Base-by-base conservation (phyloP, 2,888 invertebrate genomes). In the Mesoligia furuncula region DNA sequence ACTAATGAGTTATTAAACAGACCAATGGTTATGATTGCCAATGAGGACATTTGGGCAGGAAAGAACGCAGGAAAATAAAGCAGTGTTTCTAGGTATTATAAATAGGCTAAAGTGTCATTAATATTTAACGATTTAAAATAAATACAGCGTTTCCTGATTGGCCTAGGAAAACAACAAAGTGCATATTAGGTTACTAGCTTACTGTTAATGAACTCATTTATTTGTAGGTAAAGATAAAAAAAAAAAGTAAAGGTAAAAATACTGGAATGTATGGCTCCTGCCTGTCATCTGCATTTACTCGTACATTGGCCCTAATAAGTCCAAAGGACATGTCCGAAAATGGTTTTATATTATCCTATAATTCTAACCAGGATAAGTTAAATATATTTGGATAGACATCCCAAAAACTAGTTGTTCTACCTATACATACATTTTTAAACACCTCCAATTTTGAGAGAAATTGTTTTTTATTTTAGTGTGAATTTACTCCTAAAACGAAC, bases 31-130 rank as follows among this genome's bases (percentile, higher is more conserved):
- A 36, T 20, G 64, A 85, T 71, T 71, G 59, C 42, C 78, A 45
- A 85, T 69, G 51, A 81, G 83, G 71, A 85, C 62, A 74, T 85
- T 66, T 73, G 68, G 24, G 68, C 27, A 74, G 71, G 68, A 81
- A 76, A 39, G 61, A 24, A 64, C 17, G 77, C 79, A 77, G 81
- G 77, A 73, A 77, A 83, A 83, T 61, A 11, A n/a, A 45, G 31
- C 57, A n/a, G 57, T 59, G 31, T 59, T 77, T 54, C 77, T 85
- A 65, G 31, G 17, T 64, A 66, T 71, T 68, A 31, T 59, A 48
- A 67, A 57, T 67, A 17, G n/a, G 57, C n/a, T 42, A 39, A 45
- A 62, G 36, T 67, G 39, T 20, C 42, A 54, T 27, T 70, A 27
- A 76, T n/a, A n/a, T 27, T 59, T 13, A 65, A 42, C 48, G n/a